Conservation (phyloP, 2,888 invertebrate species). For the Pheosia tremula region DNA sequence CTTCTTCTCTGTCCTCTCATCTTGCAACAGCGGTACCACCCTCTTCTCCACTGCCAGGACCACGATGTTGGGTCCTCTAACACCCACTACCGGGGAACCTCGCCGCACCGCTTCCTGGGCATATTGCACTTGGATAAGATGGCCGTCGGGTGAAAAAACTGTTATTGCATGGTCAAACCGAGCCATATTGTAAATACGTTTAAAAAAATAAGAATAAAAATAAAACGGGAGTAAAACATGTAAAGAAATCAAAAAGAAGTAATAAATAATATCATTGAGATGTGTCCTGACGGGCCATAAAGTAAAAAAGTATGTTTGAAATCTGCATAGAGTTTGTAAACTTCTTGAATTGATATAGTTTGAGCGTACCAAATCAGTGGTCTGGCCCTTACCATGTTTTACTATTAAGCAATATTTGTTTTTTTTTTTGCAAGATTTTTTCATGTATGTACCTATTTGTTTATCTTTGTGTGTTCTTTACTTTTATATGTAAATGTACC, state of each 20-base stretch:
- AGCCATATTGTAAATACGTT: constrained; percentile 57
- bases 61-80: constrained; percentile 94
- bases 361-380: too few relatives aligned
- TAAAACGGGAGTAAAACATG: constrained; percentile 1
- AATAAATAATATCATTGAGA: background rate
- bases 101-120: constrained; percentile 99
- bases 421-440: too few relatives aligned
- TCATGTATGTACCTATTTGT: too few relatives aligned
- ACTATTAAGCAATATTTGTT: too few relatives aligned
- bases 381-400: too few relatives aligned
- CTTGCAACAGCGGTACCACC: constrained; percentile 96
- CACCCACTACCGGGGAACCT: constrained; percentile 93
- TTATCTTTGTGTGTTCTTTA: too few relatives aligned
- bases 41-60: constrained; percentile 98
- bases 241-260: background rate
- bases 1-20: constrained; percentile 97
- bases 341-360: too few relatives aligned
- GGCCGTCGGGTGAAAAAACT: constrained; percentile 99
- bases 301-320: too few relatives aligned
- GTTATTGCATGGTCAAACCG: constrained; percentile 98
- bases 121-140: constrained; percentile 97
- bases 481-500: too few relatives aligned
- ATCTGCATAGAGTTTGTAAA: too few relatives aligned
- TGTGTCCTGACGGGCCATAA: too few relatives aligned
- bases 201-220: background rate